phyloP scores from a whole-genome alignment of 2,888 invertebrate genomes.

The Scaptomyza parva region DNA sequence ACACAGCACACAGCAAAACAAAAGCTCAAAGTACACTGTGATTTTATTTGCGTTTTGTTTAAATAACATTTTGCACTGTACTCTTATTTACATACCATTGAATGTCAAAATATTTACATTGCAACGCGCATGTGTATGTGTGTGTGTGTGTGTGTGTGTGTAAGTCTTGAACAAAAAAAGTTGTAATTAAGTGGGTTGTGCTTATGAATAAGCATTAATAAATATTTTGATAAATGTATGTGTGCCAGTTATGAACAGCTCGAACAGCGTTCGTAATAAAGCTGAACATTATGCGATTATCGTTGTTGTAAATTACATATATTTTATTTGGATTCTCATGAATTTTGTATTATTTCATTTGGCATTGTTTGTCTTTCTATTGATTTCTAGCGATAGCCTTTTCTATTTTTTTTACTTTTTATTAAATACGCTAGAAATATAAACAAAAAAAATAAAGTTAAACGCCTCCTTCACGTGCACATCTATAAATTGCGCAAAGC shows the following conservation, averaged over 20 bases:
- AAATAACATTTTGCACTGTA: constrained; percentile 42
- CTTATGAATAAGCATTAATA: constrained; percentile 46
- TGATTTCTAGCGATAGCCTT: not conserved
- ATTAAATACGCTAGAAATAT: not conserved
- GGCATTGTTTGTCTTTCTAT: not conserved
- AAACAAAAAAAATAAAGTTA: constrained; percentile 12
- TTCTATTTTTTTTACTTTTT: not conserved
- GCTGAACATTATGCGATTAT: constrained; percentile 6
- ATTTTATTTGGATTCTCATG: not conserved
- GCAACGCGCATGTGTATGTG: constrained; percentile 18
- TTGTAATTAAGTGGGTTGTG: constrained; percentile 64
- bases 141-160: constrained; percentile 12
- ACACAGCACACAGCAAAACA: constrained; percentile 57
- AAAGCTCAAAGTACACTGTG: constrained; percentile 43
- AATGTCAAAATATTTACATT: constrained; percentile 50
- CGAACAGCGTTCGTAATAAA: not conserved
- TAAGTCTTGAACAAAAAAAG: constrained; percentile 10
- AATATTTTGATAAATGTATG: constrained; percentile 26
- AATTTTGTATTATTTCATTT: not conserved
- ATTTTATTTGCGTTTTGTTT: constrained; percentile 51
- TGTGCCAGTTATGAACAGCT: constrained; percentile 13
- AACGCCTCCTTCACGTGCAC: constrained; percentile 7
- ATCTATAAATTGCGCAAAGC: constrained; percentile 22
- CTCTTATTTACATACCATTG: constrained; percentile 32
- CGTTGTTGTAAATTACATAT: not conserved